Base-by-base conservation (phyloP, 2,797 vertebrate genomes). In the Cynopterus sphinx region DNA sequence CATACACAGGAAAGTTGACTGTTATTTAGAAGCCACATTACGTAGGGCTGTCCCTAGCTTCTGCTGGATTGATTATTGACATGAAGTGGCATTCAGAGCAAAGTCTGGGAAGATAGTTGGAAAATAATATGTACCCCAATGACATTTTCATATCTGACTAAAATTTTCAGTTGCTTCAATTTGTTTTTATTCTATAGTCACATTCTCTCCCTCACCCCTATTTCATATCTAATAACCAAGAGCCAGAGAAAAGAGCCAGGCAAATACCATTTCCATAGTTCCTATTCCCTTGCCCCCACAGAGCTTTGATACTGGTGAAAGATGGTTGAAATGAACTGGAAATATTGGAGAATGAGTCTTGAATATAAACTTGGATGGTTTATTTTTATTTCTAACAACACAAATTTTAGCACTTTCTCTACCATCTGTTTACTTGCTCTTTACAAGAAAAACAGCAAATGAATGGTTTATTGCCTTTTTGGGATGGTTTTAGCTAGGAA, bases 151-250 rank as follows among this genome's bases (percentile, higher is more conserved):
- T 84, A 55, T 94, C 43, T 86, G 46, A 86, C 61, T 65, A 41
- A 93, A 92, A 16, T 87, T 73, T 81, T 90, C 75, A 90, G 26
- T 78, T 89, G 75, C 92, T 53, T 96, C 24, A 15, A n/a, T 81
- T 92, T 87, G 22, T 63, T 92, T 89, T 51, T 94, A 78, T 87
- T 90, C 31, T 21, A 9, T 77, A 70, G 33, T 85, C 28, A 74
- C 26, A 63, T 49, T 93, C 49, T 49, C 49, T 49, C 49, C 49
- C 49, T 73, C 9, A 55, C 43, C 51, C 13, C 33, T 21, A 26
- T 94, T 96, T 79, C 70, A n/a, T 53, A 55, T 73, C 21, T 85
- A 68, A 74, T 94, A 87, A 94, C n/a, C 36, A 46, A 95, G 92
- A 87, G 36, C n/a, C 49, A 31, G 78, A 70, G 36, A 68, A 87